Conservation (phyloP, 1,140 invertebrate species). For the Orius insidiosus region DNA sequence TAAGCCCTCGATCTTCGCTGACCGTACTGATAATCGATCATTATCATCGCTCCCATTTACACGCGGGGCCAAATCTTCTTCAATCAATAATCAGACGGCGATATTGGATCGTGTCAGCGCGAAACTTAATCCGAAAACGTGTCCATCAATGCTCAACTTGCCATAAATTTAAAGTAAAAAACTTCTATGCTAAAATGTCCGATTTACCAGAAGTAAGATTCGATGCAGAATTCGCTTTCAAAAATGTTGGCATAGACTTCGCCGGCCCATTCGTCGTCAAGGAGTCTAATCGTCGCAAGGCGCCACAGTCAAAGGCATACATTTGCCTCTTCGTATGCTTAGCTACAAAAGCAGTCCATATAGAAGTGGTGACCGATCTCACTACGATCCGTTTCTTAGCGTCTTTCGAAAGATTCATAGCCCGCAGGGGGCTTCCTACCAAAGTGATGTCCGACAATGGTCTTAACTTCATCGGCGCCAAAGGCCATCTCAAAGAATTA, state of each 20-base stretch:
- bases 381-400: constrained; percentile 19
- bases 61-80: constrained; percentile 23
- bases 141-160: constrained; percentile 23
- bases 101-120: constrained; percentile 23
- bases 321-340: constrained; percentile 21
- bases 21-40: constrained; percentile 18
- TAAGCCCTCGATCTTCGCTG: constrained; percentile 19
- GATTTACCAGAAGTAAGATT: constrained; percentile 18
- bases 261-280: constrained; percentile 18
- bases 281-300: constrained; percentile 14
- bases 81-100: constrained; percentile 19
- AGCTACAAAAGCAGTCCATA: constrained; percentile 20
- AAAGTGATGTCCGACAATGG: constrained; percentile 22
- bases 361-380: constrained; percentile 20
- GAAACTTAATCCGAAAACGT: constrained; percentile 13
- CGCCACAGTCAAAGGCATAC: constrained; percentile 21
- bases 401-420: constrained; percentile 20
- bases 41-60: constrained; percentile 21
- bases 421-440: constrained; percentile 13
- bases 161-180: neutral
- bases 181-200: constrained; percentile 19
- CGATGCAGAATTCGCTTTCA: constrained; percentile 12
- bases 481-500: constrained; percentile 8
- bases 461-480: constrained; percentile 20
- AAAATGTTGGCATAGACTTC: constrained; percentile 19